Percentiles rank a stretch among this genome's conserved stretches.
These are phyloP conservation scores for Pammene aurita DNA, from an alignment of 2,888 invertebrate species.

Conservation along the genomic window DNA sequence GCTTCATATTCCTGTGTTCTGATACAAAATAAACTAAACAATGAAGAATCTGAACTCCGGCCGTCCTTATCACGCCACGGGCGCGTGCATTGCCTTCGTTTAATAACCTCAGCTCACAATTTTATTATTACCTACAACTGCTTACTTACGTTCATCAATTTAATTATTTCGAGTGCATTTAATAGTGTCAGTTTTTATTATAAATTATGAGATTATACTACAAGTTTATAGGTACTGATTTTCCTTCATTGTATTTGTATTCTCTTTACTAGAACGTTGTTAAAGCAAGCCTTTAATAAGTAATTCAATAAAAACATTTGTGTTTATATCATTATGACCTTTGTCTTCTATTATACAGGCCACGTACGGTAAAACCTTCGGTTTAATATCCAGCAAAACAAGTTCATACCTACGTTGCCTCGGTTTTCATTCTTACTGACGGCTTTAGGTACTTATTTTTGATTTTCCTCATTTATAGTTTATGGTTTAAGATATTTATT, in stretches of 20 bases:
- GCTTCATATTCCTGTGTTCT: constrained; percentile 19
- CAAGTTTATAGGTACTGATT: no score
- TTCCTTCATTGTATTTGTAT: no score
- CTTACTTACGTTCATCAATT: neutral
- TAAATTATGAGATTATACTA: no score
- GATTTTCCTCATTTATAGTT: constrained; percentile 16
- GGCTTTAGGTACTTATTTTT: constrained; percentile 7
- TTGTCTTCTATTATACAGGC: neutral
- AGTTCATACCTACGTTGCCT: neutral
- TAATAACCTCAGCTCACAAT: constrained; percentile 26
- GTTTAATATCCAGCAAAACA: constrained; percentile 11
- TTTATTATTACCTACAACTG: neutral
- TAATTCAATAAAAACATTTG: neutral
- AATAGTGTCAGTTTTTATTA: no score
- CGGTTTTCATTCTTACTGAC: neutral
- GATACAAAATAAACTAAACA: constrained; percentile 33
- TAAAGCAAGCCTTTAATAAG: neutral
- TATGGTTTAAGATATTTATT: no score
- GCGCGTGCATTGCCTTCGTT: constrained; percentile 21
- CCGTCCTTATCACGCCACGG: constrained; percentile 28
- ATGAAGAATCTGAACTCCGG: constrained; percentile 21
- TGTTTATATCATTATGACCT: neutral
- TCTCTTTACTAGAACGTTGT: no score
- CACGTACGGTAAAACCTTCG: constrained; percentile 2
- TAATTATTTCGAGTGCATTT: no score